Base-by-base conservation (phyloP, 2,888 invertebrate species). In the Drosophila affinis region DNA sequence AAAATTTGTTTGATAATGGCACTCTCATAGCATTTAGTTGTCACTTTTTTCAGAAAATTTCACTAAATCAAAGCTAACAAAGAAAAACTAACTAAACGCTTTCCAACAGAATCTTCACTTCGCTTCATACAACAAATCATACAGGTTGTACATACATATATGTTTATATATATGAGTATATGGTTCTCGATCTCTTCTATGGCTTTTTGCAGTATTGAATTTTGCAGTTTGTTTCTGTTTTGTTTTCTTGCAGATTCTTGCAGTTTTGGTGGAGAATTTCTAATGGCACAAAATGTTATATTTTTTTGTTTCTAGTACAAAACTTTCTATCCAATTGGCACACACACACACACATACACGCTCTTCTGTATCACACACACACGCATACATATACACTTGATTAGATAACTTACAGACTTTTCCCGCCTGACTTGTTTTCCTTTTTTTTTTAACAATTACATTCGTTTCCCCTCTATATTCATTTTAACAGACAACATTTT, bases 21-120 rank as follows among this genome's bases (percentile, higher is more conserved):
- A 74, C 74, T 75, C 74, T 74, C 89, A 77, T 87, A 86, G 86
- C 88, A 80, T 78, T 87, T 84, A 71, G 62, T 69, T 55, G 67
- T 68, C 52, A 63, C 64, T 70, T 70, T 55, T 24, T 24, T 24
- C 24, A 24, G 24, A 58, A 68, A 51, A 58, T 68, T 68, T 58
- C 46, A 45, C 65, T 67, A 67, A 49, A 39, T 65, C 67, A 67
- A 67, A 65, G 44, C 55, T 65, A 65, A 63, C 64, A 64, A 64
- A 53, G 34, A 63, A 63, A 51, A 63, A 61, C 47, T 48, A 44
- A 61, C 39, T 64, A 44, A 44, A 65, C 65, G 55, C 65, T 39
- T 55, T 17, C 44, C 55, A 65, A 65, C 65, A 65, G 65, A 65
- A 65, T 65, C 18, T 29, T 24, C 34, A 5, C 24, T 24, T 24